phyloP scores from a whole-genome alignment of 2,113 vertebrate species.

The Lasiurus cinereus region DNA sequence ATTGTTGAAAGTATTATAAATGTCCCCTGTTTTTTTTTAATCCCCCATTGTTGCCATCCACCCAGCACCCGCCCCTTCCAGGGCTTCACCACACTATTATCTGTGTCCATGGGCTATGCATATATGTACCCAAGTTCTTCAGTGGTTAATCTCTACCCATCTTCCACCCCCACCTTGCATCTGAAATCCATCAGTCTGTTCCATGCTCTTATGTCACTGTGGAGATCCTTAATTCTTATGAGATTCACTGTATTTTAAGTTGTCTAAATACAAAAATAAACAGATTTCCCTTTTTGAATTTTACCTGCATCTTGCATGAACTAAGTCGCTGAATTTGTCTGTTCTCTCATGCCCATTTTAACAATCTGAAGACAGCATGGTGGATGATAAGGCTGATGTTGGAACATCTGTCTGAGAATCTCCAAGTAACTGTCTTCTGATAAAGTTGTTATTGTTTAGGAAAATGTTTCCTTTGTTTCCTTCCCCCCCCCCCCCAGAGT shows the following conservation, averaged over 20 bases:
- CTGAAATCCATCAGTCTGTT: no score
- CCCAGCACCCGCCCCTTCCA: no score
- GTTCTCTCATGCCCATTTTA: constrained; percentile 10
- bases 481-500: neutral
- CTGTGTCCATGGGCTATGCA: no score
- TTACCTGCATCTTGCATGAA: neutral
- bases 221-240: neutral
- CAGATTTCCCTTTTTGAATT: constrained; percentile 46
- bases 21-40: no score
- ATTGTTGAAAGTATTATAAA: no score
- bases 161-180: no score
- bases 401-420: constrained; percentile 7
- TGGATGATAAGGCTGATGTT: neutral
- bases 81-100: no score
- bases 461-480: neutral
- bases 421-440: constrained; percentile 25
- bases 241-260: neutral
- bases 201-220: no score
- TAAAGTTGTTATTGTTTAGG: neutral
- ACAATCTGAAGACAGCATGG: constrained; percentile 1
- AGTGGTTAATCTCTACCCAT: no score
- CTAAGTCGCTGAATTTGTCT: neutral
- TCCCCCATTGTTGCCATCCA: no score
- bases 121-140: no score
- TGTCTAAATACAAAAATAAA: constrained; percentile 33